These are phyloP conservation scores for Nudaria mundana DNA, from an alignment of 2,888 invertebrate species.

Conservation along the genomic window DNA sequence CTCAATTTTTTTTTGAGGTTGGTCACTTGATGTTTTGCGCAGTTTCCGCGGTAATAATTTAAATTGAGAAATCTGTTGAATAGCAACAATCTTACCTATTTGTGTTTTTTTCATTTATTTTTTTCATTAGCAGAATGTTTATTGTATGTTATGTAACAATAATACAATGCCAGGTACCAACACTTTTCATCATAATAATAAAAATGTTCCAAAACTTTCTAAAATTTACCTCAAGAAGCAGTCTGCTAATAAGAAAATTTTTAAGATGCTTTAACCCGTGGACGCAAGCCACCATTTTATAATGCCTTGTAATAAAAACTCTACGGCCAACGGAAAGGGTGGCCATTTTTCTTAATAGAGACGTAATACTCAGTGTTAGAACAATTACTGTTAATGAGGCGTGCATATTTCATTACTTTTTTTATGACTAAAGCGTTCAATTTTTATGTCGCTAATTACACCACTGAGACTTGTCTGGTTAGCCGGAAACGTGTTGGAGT, in stretches of 20 bases:
- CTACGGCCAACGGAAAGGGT: constrained; percentile 6
- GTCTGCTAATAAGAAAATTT: background rate
- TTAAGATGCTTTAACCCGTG: too few species aligned
- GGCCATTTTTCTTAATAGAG: constrained; percentile 63
- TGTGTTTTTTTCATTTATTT: too few species aligned
- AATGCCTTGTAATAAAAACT: background rate
- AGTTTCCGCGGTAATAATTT: background rate
- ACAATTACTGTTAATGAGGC: constrained; percentile 58
- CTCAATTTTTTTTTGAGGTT: constrained; percentile 17
- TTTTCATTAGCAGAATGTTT: too few species aligned
- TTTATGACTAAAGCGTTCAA: constrained; percentile 51
- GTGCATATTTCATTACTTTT: constrained; percentile 58
- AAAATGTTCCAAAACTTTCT: too few species aligned
- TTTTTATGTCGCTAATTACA: constrained; percentile 66
- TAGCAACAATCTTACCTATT: too few species aligned
- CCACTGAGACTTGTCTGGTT: constrained; percentile 42
- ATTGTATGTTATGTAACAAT: too few species aligned
- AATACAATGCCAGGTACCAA: too few species aligned
- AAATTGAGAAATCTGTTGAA: background rate
- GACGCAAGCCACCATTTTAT: too few species aligned
- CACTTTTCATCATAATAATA: too few species aligned
- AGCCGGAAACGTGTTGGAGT: constrained; percentile 9
- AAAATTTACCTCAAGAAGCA: too few species aligned
- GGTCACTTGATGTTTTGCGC: constrained; percentile 9
- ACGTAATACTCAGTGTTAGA: constrained; percentile 46